Evolutionary conservation across 2,888 invertebrate genomes (phyloP).

Genomic region (Tipula unca): DNA sequence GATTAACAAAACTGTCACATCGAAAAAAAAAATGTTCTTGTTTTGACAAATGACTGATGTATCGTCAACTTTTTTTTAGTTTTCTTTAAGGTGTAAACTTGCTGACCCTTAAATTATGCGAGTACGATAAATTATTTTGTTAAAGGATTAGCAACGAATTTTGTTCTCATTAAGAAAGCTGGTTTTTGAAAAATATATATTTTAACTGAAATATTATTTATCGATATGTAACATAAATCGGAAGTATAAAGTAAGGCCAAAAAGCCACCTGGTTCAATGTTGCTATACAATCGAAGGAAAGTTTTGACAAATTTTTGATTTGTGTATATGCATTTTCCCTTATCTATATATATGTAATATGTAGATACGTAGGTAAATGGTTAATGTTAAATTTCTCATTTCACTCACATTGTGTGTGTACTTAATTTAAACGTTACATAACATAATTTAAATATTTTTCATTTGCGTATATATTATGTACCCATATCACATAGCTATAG

Average conservation of each 20-base stretch:
- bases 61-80: background rate
- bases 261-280: background rate
- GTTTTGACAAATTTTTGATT: background rate
- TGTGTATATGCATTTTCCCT: background rate
- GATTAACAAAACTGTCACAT: background rate
- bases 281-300: background rate
- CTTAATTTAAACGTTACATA: background rate
- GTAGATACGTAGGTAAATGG: background rate
- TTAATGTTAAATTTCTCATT: background rate
- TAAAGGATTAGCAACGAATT: background rate
- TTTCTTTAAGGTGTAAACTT: background rate
- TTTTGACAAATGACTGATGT: conserved; percentile 14
- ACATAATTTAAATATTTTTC: background rate
- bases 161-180: background rate
- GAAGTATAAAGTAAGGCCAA: background rate
- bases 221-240: background rate
- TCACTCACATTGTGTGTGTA: background rate
- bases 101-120: background rate
- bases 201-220: background rate
- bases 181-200: background rate
- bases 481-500: background rate
- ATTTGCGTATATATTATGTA: background rate
- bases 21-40: background rate
- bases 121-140: background rate
- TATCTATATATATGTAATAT: background rate